Percentiles rank a stretch among this genome's conserved stretches.
Evolutionary conservation across 2,888 invertebrate genomes (phyloP).

Genomic region (Bellardia bayeri): DNA sequence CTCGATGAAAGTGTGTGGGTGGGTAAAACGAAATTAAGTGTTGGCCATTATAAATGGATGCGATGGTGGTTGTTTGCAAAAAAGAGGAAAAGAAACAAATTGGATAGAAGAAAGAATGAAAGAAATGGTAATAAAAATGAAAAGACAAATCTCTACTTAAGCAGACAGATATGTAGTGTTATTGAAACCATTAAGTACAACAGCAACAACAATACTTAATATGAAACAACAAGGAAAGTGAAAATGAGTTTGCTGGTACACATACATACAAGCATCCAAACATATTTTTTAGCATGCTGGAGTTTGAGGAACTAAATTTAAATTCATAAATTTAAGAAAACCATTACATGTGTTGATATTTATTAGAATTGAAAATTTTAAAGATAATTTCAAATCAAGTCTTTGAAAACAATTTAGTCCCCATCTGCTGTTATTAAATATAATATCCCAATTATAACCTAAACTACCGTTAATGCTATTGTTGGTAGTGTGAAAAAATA

Average conservation of each 20-base stretch:
- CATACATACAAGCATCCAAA: background rate
- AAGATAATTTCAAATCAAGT: too few relatives aligned
- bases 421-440: too few relatives aligned
- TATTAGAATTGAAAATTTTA: too few relatives aligned
- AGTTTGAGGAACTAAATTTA: background rate
- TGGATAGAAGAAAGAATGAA: conserved; percentile 23
- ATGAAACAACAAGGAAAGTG: conserved; percentile 22
- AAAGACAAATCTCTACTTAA: conserved; percentile 62
- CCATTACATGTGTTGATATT: background rate
- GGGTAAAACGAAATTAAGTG: conserved; percentile 79
- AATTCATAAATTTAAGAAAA: background rate
- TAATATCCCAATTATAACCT: too few relatives aligned
- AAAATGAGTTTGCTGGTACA: background rate
- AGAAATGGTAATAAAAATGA: conserved; percentile 48
- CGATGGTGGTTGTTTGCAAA: conserved; percentile 52
- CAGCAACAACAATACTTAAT: conserved; percentile 29
- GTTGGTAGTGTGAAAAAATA: too few relatives aligned
- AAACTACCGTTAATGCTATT: too few relatives aligned
- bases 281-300: background rate
- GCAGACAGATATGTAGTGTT: conserved; percentile 37
- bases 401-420: too few relatives aligned
- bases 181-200: conserved; percentile 63
- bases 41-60: conserved; percentile 78
- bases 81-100: conserved; percentile 7
- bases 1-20: conserved; percentile 8